phyloP scores from a whole-genome alignment of 1,140 invertebrate species.

The Pteromalus puparum region DNA sequence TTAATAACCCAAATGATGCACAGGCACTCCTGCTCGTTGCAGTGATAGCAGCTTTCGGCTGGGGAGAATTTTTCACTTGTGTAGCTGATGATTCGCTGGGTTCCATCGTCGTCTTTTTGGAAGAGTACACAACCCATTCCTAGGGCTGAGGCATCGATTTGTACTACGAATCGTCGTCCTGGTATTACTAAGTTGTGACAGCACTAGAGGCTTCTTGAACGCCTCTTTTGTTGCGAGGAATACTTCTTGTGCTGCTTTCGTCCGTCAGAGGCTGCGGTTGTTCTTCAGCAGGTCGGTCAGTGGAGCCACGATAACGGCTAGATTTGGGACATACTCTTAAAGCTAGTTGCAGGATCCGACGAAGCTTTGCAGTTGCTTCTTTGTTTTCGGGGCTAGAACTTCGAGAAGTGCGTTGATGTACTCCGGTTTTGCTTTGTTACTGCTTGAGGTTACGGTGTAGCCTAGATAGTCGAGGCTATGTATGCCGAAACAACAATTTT shows the following conservation, averaged over 20 bases:
- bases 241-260: neutral
- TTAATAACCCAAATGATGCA: conserved; percentile 64
- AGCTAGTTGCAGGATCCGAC: conserved; percentile 54
- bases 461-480: conserved; percentile 57
- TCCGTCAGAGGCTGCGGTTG: conserved; percentile 48
- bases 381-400: conserved; percentile 38
- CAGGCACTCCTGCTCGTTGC: conserved; percentile 56
- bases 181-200: neutral
- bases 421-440: conserved; percentile 51
- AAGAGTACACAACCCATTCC: neutral
- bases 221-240: neutral
- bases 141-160: neutral
- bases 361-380: conserved; percentile 52
- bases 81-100: conserved; percentile 57
- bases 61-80: conserved; percentile 55
- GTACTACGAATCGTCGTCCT: neutral
- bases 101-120: neutral
- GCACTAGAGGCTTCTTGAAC: neutral
- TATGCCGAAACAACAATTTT: conserved; percentile 59
- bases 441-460: conserved; percentile 53
- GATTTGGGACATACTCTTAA: conserved; percentile 54
- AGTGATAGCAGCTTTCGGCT: conserved; percentile 51
- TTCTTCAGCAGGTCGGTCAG: conserved; percentile 48
- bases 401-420: conserved; percentile 46
- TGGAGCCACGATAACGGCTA: conserved; percentile 45